Evolutionary conservation across 1,140 invertebrate genomes (phyloP).

Genomic region (Melanaphis sacchari): DNA sequence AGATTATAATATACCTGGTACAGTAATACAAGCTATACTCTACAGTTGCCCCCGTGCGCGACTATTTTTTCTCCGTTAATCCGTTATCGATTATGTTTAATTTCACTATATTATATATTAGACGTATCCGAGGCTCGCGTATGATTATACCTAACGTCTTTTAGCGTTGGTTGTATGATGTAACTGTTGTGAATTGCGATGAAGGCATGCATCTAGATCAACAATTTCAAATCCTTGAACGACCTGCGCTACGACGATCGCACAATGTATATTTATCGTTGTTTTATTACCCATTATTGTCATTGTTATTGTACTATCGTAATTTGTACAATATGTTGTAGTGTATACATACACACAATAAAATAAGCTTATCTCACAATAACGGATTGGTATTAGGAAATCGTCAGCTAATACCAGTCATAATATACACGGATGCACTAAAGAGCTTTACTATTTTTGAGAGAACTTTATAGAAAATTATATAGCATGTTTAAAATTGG

Average conservation of each 20-base stretch:
- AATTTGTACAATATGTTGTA: neutral
- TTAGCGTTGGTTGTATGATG: neutral
- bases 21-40: neutral
- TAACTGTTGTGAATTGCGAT: neutral
- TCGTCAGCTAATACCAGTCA: too few species aligned
- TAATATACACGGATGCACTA: too few species aligned
- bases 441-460: too few species aligned
- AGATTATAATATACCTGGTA: neutral
- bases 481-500: too few species aligned
- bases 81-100: conserved; percentile 28
- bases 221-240: conserved; percentile 15
- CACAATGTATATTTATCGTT: neutral
- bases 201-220: neutral
- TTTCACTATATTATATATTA: neutral
- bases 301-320: neutral
- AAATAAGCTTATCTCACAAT: too few species aligned
- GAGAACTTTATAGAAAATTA: too few species aligned
- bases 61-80: neutral
- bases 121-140: neutral
- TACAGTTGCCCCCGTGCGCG: neutral
- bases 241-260: neutral
- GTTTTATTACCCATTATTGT: neutral
- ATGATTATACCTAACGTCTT: neutral
- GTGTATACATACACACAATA: neutral
- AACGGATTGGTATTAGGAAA: too few species aligned